Evolutionary conservation across 2,113 vertebrate species (phyloP).

Genomic region (Pterocles gutturalis): DNA sequence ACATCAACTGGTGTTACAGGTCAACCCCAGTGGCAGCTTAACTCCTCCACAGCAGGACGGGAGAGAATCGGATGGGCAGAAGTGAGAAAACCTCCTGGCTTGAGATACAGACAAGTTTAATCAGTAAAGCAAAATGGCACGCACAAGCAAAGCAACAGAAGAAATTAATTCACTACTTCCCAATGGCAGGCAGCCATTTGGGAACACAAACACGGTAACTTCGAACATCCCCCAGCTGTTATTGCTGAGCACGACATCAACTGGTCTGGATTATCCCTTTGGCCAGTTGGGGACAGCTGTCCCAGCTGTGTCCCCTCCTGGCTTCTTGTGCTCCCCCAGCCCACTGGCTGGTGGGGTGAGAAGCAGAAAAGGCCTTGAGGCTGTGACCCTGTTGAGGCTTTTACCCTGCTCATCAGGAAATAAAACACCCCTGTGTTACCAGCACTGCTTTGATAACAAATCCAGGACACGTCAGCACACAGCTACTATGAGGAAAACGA

Average conservation of each 20-base stretch:
- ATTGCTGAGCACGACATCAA: neutral
- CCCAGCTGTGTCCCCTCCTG: neutral
- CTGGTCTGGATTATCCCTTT: neutral
- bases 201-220: neutral
- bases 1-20: neutral
- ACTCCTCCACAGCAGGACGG: rapidly evolving
- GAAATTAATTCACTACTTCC: neutral
- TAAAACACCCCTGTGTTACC: neutral
- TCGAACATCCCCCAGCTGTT: rapidly evolving
- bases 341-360: neutral
- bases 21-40: neutral
- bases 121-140: neutral
- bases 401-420: neutral
- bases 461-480: neutral
- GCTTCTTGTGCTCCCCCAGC: neutral
- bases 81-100: neutral
- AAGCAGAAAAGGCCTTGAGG: neutral
- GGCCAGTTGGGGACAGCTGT: neutral
- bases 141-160: neutral
- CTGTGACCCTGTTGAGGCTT: too few relatives aligned
- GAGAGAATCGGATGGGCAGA: neutral
- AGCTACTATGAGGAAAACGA: neutral
- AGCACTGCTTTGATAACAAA: neutral
- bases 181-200: rapidly evolving
- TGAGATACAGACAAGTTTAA: neutral